Conservation (phyloP, 2,113 vertebrate genomes). For the Vidua chalybeata region DNA sequence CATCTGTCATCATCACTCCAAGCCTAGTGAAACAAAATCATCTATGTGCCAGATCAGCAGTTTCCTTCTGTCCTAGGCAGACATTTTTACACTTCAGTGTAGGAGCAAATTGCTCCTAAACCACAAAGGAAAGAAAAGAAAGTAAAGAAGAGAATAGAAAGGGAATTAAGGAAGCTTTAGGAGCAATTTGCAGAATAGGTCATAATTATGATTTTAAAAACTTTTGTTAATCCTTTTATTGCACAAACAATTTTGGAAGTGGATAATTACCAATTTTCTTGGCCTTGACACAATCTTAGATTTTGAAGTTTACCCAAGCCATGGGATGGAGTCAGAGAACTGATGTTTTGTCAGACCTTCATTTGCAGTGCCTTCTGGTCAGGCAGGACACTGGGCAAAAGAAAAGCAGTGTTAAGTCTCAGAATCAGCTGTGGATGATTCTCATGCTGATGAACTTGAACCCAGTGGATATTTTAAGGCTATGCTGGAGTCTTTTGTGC, state of each 20-base stretch:
- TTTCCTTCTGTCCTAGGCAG: not conserved
- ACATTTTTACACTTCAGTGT: not conserved
- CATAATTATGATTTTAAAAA: not conserved
- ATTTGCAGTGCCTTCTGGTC: not conserved
- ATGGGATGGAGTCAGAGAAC: not conserved
- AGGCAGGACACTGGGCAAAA: not conserved
- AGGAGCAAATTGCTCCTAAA: slow-evolving; percentile 22
- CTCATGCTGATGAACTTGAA: not conserved
- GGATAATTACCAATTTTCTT: not conserved
- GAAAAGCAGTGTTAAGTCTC: not conserved
- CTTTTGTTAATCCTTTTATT: slow-evolving; percentile 18
- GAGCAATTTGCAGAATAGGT: not conserved
- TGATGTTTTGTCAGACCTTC: not conserved
- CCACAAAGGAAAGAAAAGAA: not conserved
- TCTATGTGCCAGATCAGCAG: not conserved
- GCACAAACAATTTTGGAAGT: not conserved
- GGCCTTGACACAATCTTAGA: not conserved
- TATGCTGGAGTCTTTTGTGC: not conserved
- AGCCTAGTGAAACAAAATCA: not conserved
- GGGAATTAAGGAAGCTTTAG: not conserved
- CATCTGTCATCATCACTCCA: not conserved
- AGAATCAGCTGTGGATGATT: not conserved
- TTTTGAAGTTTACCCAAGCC: not conserved
- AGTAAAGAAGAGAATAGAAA: not conserved
- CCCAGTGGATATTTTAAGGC: not conserved